Base-by-base conservation (phyloP, 2,888 invertebrate species). In the Cheilosia urbana region DNA sequence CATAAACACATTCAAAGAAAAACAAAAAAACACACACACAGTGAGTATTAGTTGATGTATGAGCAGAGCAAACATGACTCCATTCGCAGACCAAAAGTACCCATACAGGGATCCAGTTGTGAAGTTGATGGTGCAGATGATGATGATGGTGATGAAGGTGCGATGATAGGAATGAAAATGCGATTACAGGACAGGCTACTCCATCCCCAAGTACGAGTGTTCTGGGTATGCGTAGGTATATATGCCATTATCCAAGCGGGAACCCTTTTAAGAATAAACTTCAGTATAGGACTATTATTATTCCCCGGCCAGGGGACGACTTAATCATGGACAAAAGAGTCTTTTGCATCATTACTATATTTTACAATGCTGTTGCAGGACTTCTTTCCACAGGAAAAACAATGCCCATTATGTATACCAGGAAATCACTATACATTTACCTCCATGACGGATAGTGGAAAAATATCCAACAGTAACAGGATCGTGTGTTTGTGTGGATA, bases 111-210 rank as follows among this genome's bases (percentile, higher is more conserved):
- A 71, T 60, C 65, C 49, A 63, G 21, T 69, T 69, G 63, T 73
- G 63, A 47, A 75, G 78, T 62, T 60, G 63, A 53, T 63, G 62
- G 51, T 60, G 30, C 60, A 49, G 73, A 57, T 73, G 66, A 65
- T 62, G 53, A 57, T 63, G 40, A 69, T 55, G 81, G 65, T 49
- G 42, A 60, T 45, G 75, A 37, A 58, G 79, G 69, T 75, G 80
- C 65, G 84, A 75, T 75, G 80, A 80, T 76, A 55, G 69, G 60
- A 75, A 34, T 75, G 66, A 75, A 80, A 75, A 80, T 80, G 37
- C 37, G 58, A 79, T 84, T 75, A 66, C 75, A 69, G 55, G 60
- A 53, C 47, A 34, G 53, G 13, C 30, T 27, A 17, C 49, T 19
- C 17, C 19, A 47, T 47, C 21, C 11, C 24, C 4, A 24, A 6